phyloP scores from a whole-genome alignment of 2,797 vertebrate species.

The Tadarida brasiliensis region DNA sequence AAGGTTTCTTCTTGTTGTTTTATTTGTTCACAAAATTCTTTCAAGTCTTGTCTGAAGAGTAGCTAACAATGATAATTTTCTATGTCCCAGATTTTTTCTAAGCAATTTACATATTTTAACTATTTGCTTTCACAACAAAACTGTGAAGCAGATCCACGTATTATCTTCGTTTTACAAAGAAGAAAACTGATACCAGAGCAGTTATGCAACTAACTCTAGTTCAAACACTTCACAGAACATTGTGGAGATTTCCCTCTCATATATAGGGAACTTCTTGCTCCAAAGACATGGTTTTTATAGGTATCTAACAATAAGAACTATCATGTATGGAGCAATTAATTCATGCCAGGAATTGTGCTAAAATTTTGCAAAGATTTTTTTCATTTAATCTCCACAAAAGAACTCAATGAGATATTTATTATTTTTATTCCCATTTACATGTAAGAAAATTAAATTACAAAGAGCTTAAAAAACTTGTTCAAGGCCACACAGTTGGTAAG shows the following conservation, averaged over 20 bases:
- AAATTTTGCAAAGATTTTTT: not conserved
- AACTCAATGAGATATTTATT: not conserved
- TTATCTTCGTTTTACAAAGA: slow-evolving; percentile 37
- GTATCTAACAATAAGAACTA: not conserved
- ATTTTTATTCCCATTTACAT: slow-evolving; percentile 28
- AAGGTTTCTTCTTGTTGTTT: not conserved
- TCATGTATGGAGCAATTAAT: not conserved
- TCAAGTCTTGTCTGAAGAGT: not conserved
- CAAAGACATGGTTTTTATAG: not conserved
- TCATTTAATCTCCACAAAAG: not conserved
- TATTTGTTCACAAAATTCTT: slow-evolving; percentile 13
- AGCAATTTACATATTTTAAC: slow-evolving; percentile 6
- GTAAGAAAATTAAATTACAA: not conserved
- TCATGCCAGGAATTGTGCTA: not conserved
- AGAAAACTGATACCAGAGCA: not conserved
- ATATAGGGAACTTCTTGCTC: not conserved
- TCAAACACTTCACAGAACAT: not conserved
- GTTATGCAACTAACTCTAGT: not conserved
- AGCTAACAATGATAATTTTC: not conserved
- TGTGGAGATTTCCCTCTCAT: not conserved
- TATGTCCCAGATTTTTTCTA: not conserved
- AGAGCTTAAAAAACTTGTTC: not conserved
- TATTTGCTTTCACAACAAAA: not conserved
- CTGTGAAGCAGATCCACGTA: not conserved
- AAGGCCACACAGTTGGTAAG: not conserved